A percentile compares a stretch with the other conserved stretches of the same genome.
phyloP scores from a whole-genome alignment of 2,797 vertebrate genomes.

The Thalassophryne amazonica region DNA sequence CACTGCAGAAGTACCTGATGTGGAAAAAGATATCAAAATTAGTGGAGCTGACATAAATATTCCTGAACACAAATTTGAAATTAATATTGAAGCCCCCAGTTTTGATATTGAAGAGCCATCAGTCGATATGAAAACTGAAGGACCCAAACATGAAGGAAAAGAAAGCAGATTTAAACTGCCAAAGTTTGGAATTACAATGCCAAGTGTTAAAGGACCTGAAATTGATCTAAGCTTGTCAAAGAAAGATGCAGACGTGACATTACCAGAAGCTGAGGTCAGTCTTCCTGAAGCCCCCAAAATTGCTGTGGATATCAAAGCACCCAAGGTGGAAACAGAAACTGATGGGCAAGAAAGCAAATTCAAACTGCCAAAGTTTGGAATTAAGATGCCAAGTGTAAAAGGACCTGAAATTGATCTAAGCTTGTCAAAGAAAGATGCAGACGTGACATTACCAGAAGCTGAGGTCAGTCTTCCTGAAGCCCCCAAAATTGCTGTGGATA shows the following conservation, averaged over 20 bases:
- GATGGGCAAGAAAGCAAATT: conserved; percentile 10
- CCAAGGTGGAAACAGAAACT: conserved; percentile 9
- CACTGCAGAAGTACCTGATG: conserved; percentile 12
- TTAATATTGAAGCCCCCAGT: neutral
- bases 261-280: conserved; percentile 7
- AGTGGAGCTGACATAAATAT: conserved; percentile 6
- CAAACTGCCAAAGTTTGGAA: neutral
- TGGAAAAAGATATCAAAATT: neutral
- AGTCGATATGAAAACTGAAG: conserved; percentile 15
- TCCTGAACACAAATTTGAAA: neutral
- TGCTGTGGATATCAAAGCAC: conserved; percentile 21
- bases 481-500: neutral
- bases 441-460: conserved; percentile 4
- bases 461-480: too few relatives aligned
- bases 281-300: conserved; percentile 14
- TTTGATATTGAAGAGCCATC: conserved; percentile 11
- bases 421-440: conserved; percentile 12
- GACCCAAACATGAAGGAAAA: conserved; percentile 19
- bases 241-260: conserved; percentile 7
- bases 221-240: conserved; percentile 26
- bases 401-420: conserved; percentile 20
- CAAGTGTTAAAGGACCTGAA: conserved; percentile 47
- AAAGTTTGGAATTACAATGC: conserved; percentile 41
- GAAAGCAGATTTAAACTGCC: conserved; percentile 51
- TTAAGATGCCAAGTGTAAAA: conserved; percentile 16